These are phyloP conservation scores for Oithona nana DNA, from an alignment of 2,888 invertebrate genomes.

Conservation along the genomic window DNA sequence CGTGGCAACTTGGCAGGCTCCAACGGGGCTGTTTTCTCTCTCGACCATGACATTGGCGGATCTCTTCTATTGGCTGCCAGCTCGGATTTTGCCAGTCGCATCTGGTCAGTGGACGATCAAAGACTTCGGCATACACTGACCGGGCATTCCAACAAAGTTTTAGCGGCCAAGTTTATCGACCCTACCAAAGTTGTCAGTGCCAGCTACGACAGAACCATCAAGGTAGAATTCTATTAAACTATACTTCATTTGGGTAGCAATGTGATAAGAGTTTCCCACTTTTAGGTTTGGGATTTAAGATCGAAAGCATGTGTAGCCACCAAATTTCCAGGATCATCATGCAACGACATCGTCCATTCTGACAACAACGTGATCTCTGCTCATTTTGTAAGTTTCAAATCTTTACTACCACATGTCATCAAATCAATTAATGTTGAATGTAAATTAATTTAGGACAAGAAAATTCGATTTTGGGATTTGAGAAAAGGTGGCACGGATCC, in stretches of 20 bases:
- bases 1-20: constrained; percentile 71
- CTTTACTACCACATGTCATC: too few species aligned
- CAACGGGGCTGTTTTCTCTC: constrained; percentile 84
- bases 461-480: constrained; percentile 87
- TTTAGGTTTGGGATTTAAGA: constrained; percentile 73
- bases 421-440: too few species aligned
- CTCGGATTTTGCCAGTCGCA: constrained; percentile 85
- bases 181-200: constrained; percentile 86
- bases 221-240: constrained; percentile 28
- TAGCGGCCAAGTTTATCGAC: constrained; percentile 88
- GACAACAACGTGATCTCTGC: constrained; percentile 85
- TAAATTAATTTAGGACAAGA: constrained; percentile 48
- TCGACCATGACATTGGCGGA: constrained; percentile 85
- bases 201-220: constrained; percentile 90
- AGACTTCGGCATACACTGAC: constrained; percentile 77
- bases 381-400: constrained; percentile 45
- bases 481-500: constrained; percentile 43
- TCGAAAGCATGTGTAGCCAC: constrained; percentile 77
- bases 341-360: constrained; percentile 81
- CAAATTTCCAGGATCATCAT: constrained; percentile 87
- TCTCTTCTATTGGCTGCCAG: constrained; percentile 72
- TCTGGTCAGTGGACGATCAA: constrained; percentile 83
- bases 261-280: too few species aligned
- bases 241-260: too few species aligned
- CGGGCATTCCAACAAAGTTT: constrained; percentile 91